Conservation (phyloP, 2,113 vertebrate genomes). For the Calyptomena viridis region DNA sequence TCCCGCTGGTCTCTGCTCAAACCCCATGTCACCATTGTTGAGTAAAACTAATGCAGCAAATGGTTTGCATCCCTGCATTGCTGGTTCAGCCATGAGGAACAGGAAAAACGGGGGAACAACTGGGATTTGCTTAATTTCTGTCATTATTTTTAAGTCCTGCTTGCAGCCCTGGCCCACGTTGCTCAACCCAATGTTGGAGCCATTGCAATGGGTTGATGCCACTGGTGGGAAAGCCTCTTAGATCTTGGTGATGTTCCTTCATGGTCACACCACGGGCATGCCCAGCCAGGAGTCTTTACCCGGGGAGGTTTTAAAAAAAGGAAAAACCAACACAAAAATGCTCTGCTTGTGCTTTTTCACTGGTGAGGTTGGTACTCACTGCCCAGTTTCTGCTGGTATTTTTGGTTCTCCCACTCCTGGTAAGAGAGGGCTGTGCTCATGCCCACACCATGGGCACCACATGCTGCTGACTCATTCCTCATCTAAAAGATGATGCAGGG, state of each 20-base stretch:
- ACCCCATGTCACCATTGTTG: fast-evolving
- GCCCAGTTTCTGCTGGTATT: background rate
- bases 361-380: background rate
- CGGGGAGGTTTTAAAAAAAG: background rate
- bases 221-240: background rate
- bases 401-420: background rate
- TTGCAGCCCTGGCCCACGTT: fast-evolving
- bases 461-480: background rate
- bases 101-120: background rate
- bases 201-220: fast-evolving
- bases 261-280: background rate
- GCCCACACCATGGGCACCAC: background rate
- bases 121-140: background rate
- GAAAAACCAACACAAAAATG: background rate
- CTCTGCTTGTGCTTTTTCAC: background rate
- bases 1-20: background rate
- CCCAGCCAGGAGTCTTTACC: background rate
- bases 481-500: background rate
- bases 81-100: background rate
- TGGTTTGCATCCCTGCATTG: background rate
- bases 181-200: fast-evolving
- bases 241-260: fast-evolving
- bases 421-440: background rate
- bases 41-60: background rate
- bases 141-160: background rate